Percentiles rank a stretch among this genome's conserved stretches.
Conservation (phyloP, 23 tunicate species). For the Styela plicata region DNA sequence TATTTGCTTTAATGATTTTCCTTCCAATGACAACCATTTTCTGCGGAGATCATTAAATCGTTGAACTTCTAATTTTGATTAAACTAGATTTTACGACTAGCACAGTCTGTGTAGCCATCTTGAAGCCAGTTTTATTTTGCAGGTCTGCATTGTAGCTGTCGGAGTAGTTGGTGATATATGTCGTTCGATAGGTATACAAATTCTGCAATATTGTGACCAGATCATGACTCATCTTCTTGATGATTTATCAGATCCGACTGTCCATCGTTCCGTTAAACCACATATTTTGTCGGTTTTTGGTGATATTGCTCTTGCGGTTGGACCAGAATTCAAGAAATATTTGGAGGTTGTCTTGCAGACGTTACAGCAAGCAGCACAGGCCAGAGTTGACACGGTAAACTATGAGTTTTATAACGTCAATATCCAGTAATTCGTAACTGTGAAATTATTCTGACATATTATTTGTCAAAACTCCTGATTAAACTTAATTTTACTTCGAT, state of each 20-base stretch:
- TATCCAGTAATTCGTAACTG: too few species aligned
- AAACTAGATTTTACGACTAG: too few species aligned
- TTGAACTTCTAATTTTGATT: background rate
- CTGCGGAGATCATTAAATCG: background rate
- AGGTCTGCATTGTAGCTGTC: conserved; percentile 99
- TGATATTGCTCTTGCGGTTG: conserved; percentile 85
- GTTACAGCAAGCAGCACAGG: conserved; percentile 91
- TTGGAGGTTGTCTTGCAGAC: conserved; percentile 74
- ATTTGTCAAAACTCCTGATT: too few species aligned
- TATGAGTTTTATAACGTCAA: too few species aligned
- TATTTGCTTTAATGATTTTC: background rate
- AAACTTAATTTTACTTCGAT: too few species aligned
- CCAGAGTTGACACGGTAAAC: conserved; percentile 78
- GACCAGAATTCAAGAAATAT: conserved; percentile 77
- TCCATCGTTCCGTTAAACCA: conserved; percentile 92
- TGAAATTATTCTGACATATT: too few species aligned
- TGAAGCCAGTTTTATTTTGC: background rate
- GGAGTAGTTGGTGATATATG: conserved; percentile 97
- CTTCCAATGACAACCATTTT: background rate
- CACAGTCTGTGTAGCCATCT: background rate
- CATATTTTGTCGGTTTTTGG: conserved; percentile 96
- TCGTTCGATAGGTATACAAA: conserved; percentile 73
- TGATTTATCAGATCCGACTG: conserved; percentile 70
- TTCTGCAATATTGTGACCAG: conserved; percentile 72
- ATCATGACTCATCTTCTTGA: conserved; percentile 71